Evolutionary conservation across 1,140 invertebrate species (phyloP), one percentile per base, ranked within the genome.

Genomic region (Parasteatoda tepidariorum): DNA sequence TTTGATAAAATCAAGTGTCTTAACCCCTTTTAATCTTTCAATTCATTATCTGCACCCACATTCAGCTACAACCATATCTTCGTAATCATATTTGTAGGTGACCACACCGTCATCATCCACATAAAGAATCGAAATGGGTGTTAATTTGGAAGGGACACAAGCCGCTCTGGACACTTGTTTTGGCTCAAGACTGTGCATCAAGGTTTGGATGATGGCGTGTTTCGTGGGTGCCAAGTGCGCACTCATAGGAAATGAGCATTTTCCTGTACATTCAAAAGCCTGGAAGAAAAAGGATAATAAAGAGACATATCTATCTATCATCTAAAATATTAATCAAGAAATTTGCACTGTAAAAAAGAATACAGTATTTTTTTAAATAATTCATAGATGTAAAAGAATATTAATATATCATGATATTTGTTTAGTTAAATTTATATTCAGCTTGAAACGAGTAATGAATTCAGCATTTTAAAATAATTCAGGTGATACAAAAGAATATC

Each of bases 61-160:
- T 85, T 94, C 96, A 90, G 97, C 96, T 4, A 97, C 96, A 55
- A 97, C 95, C 96, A 98, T 98, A 88, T 97, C 96, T 88, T 95
- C 95, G 88, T 97, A 98, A 55, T 94, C 93, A 34, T 90, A 90
- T 91, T 98, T 98, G 84, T 98, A 92, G 85, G 97, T 95, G 86
- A 98, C 95, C 89, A 95, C 96, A 89, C 95, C 94, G 88, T 95
- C 93, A 85, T 97, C 95, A 86, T 97, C 96, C 87, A 95, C 96
- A 87, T 97, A 98, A 0, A 98, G 90, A 5, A 98, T 95, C 0
- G 95, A 95, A 84, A 97, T 95, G 0, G 95, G 92, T 5, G 93
- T 93, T 66, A 98, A 89, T 88, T 96, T 95, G 26, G 95, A 96
- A 3, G 96, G 96, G 0, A 96, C 95, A 88, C 96, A 98, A 85